Evolutionary conservation across 2,113 vertebrate genomes (phyloP).

Genomic region (Dasyurus viverrinus): DNA sequence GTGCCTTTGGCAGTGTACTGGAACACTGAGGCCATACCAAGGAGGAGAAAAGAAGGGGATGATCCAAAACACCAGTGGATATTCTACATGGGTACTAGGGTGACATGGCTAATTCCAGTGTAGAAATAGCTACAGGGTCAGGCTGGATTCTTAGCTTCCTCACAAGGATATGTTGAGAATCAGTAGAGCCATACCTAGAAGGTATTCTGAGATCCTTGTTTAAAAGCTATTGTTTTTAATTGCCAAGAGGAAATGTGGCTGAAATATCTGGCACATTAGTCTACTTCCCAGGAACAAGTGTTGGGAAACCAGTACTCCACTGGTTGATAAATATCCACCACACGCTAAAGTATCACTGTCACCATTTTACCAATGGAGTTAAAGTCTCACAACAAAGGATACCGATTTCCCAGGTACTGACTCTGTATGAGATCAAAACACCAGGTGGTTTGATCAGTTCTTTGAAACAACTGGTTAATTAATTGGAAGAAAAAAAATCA

Average conservation of each 20-base stretch:
- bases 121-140: constrained; percentile 40
- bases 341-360: background rate
- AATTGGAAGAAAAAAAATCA: background rate
- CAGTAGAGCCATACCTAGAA: constrained; percentile 24
- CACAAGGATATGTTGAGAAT: background rate
- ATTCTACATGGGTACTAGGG: constrained; percentile 32
- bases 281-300: background rate
- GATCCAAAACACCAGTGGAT: constrained; percentile 17
- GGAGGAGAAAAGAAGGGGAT: constrained; percentile 27
- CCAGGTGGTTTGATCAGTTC: background rate
- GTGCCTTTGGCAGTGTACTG: constrained; percentile 23
- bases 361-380: background rate
- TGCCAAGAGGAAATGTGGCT: background rate
- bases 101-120: constrained; percentile 34
- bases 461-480: background rate
- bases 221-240: constrained; percentile 18
- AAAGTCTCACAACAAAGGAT: background rate
- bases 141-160: background rate
- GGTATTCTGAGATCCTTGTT: constrained; percentile 20
- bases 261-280: background rate
- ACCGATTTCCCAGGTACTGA: background rate
- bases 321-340: background rate
- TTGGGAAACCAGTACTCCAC: background rate
- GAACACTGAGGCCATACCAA: constrained; percentile 18
- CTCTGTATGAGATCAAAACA: background rate